These are phyloP conservation scores for Pyxicephalus adspersus DNA, from an alignment of 2,113 vertebrate species.

Conservation along the genomic window DNA sequence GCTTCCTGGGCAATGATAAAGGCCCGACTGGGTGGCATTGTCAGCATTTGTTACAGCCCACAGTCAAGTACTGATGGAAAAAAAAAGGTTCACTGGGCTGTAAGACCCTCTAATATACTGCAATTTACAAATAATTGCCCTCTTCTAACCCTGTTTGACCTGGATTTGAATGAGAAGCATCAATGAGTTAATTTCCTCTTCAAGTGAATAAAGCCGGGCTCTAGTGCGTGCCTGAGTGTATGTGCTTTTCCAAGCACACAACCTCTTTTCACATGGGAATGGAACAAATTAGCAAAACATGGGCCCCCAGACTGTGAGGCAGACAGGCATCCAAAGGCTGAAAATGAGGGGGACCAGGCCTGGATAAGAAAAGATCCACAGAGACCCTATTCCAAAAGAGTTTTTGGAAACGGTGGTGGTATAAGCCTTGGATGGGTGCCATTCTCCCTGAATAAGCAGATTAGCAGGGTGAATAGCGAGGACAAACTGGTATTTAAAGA, in stretches of 20 bases:
- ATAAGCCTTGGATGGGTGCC: constrained; percentile 49
- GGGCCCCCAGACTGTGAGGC: constrained; percentile 49
- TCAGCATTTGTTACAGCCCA: background rate
- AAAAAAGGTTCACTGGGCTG: constrained; percentile 19
- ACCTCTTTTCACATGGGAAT: constrained; percentile 56
- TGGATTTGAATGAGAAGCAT: constrained; percentile 34
- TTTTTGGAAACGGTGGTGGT: constrained; percentile 47
- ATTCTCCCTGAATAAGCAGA: constrained; percentile 54
- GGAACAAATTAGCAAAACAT: constrained; percentile 56
- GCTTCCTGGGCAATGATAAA: constrained; percentile 12
- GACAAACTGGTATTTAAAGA: constrained; percentile 57
- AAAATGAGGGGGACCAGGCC: constrained; percentile 26
- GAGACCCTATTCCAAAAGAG: constrained; percentile 38
- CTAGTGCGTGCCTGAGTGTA: constrained; percentile 13
- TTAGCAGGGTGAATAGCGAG: constrained; percentile 49
- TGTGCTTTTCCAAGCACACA: constrained; percentile 28
- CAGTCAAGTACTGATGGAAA: background rate
- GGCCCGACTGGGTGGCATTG: constrained; percentile 11
- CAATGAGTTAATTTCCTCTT: constrained; percentile 51
- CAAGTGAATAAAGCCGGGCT: constrained; percentile 39
- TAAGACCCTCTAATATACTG: constrained; percentile 37
- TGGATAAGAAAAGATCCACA: constrained; percentile 39
- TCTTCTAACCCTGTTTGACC: constrained; percentile 32
- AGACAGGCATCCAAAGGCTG: constrained; percentile 39
- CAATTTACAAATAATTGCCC: constrained; percentile 45